Evolutionary conservation across 2,113 vertebrate genomes (phyloP).

Genomic region (Leptobrachium ailaonicum): DNA sequence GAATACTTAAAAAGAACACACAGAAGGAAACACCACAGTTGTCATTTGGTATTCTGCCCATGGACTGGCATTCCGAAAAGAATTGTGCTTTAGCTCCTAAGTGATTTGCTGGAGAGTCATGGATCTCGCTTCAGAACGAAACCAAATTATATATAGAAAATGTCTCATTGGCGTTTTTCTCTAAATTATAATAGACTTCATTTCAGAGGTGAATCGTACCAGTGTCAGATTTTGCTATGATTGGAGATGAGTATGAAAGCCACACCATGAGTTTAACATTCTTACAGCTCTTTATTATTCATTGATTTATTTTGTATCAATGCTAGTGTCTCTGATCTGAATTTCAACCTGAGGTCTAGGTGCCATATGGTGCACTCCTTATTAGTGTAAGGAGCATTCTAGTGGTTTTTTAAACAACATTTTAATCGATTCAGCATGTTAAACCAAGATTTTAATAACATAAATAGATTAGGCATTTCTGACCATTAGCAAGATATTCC

Average conservation of each 20-base stretch:
- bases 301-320: neutral
- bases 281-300: neutral
- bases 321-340: neutral
- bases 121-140: slow-evolving; percentile 3
- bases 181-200: slow-evolving; percentile 27
- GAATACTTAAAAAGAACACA: slow-evolving; percentile 32
- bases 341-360: too few species aligned
- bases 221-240: slow-evolving; percentile 7
- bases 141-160: slow-evolving; percentile 15
- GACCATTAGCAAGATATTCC: too few species aligned
- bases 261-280: neutral
- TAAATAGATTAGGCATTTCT: too few species aligned
- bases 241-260: neutral
- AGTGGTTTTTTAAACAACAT: too few species aligned
- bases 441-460: too few species aligned
- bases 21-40: slow-evolving; percentile 52
- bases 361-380: too few species aligned
- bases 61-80: slow-evolving; percentile 47
- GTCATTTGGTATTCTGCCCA: slow-evolving; percentile 53
- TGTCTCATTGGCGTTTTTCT: neutral
- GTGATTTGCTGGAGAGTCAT: slow-evolving; percentile 44
- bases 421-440: too few species aligned
- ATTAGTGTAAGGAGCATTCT: too few species aligned
- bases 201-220: neutral
- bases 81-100: slow-evolving; percentile 52